phyloP scores from a whole-genome alignment of 2,113 vertebrate genomes.

The Brevimyrus niger region DNA sequence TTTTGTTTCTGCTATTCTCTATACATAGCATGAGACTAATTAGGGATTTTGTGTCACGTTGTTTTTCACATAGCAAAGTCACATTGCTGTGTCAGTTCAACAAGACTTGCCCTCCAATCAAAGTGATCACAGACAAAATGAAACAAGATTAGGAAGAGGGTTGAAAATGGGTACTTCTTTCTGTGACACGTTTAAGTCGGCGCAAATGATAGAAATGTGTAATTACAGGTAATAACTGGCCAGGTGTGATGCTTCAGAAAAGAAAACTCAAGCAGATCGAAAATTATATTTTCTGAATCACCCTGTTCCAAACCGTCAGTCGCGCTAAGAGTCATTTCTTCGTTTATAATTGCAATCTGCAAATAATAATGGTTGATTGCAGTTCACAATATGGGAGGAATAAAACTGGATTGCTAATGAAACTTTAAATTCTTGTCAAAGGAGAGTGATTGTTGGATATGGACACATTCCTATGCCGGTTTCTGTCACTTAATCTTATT shows the following conservation, averaged over 20 bases:
- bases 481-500: neutral
- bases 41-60: neutral
- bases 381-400: neutral
- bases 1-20: neutral
- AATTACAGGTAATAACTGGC: constrained; percentile 61
- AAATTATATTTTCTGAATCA: constrained; percentile 37
- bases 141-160: neutral
- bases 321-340: constrained; percentile 32
- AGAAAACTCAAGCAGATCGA: constrained; percentile 29
- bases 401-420: neutral
- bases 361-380: constrained; percentile 20
- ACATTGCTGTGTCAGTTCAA: neutral
- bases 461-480: neutral
- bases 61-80: neutral
- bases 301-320: constrained; percentile 43
- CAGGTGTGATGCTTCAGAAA: constrained; percentile 47
- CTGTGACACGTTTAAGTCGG: constrained; percentile 53
- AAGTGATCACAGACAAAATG: neutral
- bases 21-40: neutral
- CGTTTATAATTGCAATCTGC: constrained; percentile 35
- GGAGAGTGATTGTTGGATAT: neutral
- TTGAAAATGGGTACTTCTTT: constrained; percentile 14
- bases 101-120: too few relatives aligned
- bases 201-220: constrained; percentile 36
- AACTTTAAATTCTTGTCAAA: neutral